These are phyloP conservation scores for Phenganax stokvisi DNA, from an alignment of 92 coral and sea anemone genomes.

Conservation along the genomic window DNA sequence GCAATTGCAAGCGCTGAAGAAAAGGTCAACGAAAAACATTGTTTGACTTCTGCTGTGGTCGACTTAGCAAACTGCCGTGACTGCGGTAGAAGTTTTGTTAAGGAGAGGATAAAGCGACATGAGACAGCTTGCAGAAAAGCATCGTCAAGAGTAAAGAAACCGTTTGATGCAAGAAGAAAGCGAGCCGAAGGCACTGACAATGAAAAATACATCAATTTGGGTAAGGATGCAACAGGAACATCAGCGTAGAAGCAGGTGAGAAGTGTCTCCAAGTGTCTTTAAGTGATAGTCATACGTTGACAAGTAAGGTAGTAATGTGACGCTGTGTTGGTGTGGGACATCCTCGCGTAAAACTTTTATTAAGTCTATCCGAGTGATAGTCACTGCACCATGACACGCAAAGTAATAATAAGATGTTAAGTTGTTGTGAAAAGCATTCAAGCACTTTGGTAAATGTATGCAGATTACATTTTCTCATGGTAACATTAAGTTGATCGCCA, in stretches of 20 bases:
- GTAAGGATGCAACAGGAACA: constrained; percentile 50
- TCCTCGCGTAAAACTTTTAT: too few relatives aligned
- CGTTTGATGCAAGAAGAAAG: constrained; percentile 68
- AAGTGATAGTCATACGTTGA: too few relatives aligned
- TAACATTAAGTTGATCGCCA: too few relatives aligned
- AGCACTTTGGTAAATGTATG: too few relatives aligned
- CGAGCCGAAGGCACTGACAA: constrained; percentile 73
- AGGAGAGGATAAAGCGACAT: constrained; percentile 73
- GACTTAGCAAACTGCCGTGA: constrained; percentile 66
- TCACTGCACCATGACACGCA: too few relatives aligned
- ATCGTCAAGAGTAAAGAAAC: constrained; percentile 66
- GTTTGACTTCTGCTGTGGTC: constrained; percentile 13
- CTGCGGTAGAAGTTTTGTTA: constrained; percentile 88
- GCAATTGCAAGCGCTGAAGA: not conserved
- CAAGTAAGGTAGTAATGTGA: too few relatives aligned
- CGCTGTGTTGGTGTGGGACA: too few relatives aligned
- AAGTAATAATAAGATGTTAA: too few relatives aligned
- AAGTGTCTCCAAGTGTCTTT: constrained; percentile 30
- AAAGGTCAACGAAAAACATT: not conserved
- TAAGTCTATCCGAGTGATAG: too few relatives aligned
- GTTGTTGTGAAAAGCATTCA: too few relatives aligned
- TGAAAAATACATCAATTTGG: constrained; percentile 65
- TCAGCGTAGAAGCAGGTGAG: constrained; percentile 57
- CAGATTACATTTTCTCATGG: too few relatives aligned
- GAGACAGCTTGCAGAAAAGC: constrained; percentile 69